Conservation (phyloP, 92 coral and sea anemone genomes). For the Umimayanthus kanabou region DNA sequence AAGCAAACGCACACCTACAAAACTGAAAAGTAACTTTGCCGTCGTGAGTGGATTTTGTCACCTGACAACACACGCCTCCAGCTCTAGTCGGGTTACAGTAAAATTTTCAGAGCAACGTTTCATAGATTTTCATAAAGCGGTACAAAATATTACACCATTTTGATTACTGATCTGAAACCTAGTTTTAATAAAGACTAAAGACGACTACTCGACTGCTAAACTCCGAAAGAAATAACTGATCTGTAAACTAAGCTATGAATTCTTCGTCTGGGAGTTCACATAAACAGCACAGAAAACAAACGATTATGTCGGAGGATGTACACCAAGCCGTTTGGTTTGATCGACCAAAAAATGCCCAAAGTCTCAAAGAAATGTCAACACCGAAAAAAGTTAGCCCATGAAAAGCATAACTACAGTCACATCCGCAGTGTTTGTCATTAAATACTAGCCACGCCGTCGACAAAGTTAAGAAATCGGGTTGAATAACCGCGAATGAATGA, state of each 20-base stretch:
- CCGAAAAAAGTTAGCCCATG: background rate
- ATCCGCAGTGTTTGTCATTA: background rate
- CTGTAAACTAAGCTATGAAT: conserved; percentile 9
- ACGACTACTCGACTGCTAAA: background rate
- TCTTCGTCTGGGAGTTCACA: background rate
- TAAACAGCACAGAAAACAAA: conserved; percentile 11
- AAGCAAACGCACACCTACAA: conserved; percentile 5
- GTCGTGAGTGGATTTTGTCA: conserved; percentile 17
- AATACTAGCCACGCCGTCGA: conserved; percentile 13
- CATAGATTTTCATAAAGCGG: conserved; percentile 13
- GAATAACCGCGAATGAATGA: conserved; percentile 38
- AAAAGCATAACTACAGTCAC: background rate
- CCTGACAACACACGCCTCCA: conserved; percentile 27
- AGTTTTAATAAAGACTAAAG: background rate
- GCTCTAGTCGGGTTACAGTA: conserved; percentile 15
- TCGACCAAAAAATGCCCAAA: background rate
- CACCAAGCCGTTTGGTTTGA: background rate
- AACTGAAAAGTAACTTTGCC: background rate
- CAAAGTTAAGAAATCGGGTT: conserved; percentile 1
- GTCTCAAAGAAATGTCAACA: conserved; percentile 9
- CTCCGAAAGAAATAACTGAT: conserved; percentile 5
- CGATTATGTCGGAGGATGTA: conserved; percentile 1
- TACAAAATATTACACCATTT: background rate
- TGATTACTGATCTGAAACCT: background rate
- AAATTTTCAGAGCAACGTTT: conserved; percentile 1